Evolutionary conservation across 2,888 invertebrate genomes (phyloP), one percentile per base, ranked within the genome.

Genomic region (Salpingus planirostris): DNA sequence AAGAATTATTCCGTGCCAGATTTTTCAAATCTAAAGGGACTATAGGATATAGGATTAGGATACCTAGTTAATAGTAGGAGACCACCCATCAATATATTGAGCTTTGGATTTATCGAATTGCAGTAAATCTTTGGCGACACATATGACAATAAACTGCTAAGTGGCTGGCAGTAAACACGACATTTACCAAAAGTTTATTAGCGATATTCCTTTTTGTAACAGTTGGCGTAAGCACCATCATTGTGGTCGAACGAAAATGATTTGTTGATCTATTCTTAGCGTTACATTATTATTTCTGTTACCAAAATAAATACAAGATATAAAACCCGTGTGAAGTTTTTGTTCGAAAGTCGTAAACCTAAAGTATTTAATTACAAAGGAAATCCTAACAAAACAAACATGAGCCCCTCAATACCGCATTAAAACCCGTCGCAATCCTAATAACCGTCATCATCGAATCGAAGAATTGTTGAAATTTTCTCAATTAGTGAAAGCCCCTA

Each of bases 271-370:
- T 42, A 44, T 36, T 40, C 42, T 37, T 36, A 40, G 38, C 32
- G 7, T 24, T 14, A 30, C 21, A 13, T 13, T 35, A 29, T 34
- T 38, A 29, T 38, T 35, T 29, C 34, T 25, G 30, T 26, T 32
- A 39, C 38, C 30, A 46, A 50, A 50, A 50, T 46, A 50, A 50
- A 52, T 38, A 44, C 30, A 42, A 49, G 41, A 43, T 41, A 41
- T 30, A 42, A 50, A 40, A 50, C 38, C 40, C 50, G 52, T 52
- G 52, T 50, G 52, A 52, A 51, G 24, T 13, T 26, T 11, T 13
- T 29, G 13, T 23, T 7, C 15, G n/a, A n/a, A n/a, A n/a, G 8
- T 15, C 21, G 32, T 7, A 29, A 32, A 29, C 24, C 29, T 11
- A 25, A 33, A 33, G 37, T 33, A 37, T 37, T 37, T 33, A 29